Base-by-base conservation (phyloP, 2,113 vertebrate species). In the Fulica atra region DNA sequence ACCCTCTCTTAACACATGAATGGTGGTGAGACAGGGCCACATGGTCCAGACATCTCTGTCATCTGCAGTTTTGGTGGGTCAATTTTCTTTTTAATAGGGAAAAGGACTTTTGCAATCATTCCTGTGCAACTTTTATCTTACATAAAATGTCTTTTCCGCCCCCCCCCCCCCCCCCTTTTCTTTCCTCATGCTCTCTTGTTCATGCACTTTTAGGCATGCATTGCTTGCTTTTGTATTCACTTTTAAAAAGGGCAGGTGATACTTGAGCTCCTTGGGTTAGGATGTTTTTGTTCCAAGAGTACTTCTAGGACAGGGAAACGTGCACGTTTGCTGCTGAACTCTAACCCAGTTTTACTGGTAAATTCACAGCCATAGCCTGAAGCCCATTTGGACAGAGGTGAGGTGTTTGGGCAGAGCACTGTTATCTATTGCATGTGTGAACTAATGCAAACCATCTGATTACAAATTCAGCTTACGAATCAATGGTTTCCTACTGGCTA, bases 31-130 rank as follows among this genome's bases (percentile, higher is more conserved):
- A 36, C 7, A 76, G 44, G 26, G 21, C 56, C n/a, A 6, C 0
- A 0, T 4, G 15, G 10, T 19, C 56, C 64, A 5, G 40, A 9
- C 0, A 5, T 3, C 20, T 35, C 54, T 46, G 28, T 7, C 7
- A 31, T 25, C 63, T 68, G 56, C n/a, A 73, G 25, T 33, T 64
- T 0, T 4, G 6, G 13, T 3, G 0, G 7, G 38, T 51, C 33
- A 40, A 2, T 36, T 33, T 25, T 69, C 31, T 56, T 72, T 86
- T 59, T 33, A 19, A 44, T 17, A 53, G 16, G 14, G 56, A 50
- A 51, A 73, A 81, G 24, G 8, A 7, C 13, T 92, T 72, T 72
- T 14, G 25, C 54, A 36, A 7, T n/a, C 46, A 76, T 64, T 36
- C n/a, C 19, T 29, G 18, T 79, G 63, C 65, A 74, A 31, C 76